phyloP scores from a whole-genome alignment of 2,888 invertebrate genomes.

The Erpobdella octoculata region DNA sequence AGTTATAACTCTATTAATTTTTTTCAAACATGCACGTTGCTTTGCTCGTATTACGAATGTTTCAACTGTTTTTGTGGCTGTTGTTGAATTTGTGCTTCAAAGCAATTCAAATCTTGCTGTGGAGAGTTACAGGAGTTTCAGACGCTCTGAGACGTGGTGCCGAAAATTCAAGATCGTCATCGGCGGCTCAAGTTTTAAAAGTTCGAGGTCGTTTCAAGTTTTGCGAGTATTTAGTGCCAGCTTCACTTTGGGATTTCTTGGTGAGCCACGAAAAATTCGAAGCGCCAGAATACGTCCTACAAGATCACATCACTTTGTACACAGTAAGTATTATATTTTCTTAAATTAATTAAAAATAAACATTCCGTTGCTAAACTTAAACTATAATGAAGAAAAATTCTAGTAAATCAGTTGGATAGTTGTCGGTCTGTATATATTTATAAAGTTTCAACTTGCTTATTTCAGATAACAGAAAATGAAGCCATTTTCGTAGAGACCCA shows the following conservation, averaged over 20 bases:
- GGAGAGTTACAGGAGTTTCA: constrained; percentile 10
- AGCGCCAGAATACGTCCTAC: constrained; percentile 29
- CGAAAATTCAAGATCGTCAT: too few species aligned
- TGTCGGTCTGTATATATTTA: too few species aligned
- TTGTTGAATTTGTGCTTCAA: not conserved
- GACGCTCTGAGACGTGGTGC: too few species aligned
- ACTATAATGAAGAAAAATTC: too few species aligned
- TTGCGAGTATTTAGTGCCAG: constrained; percentile 26
- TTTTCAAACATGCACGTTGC: not conserved
- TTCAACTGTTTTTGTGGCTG: not conserved
- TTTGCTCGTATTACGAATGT: not conserved
- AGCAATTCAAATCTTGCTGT: not conserved
- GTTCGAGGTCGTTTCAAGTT: constrained; percentile 29
- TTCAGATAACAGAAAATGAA: constrained; percentile 19
- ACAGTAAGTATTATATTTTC: not conserved
- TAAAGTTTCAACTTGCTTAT: too few species aligned
- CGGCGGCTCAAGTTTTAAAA: constrained; percentile 21
- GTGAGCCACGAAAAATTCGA: constrained; percentile 30
- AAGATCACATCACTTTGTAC: constrained; percentile 32
- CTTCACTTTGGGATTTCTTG: constrained; percentile 29
- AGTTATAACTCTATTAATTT: too few species aligned
- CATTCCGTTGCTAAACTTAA: too few species aligned
- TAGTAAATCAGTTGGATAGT: too few species aligned
- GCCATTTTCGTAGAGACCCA: constrained; percentile 31
- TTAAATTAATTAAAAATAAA: too few species aligned